Conservation (phyloP, 37 sponge, comb jelly and placozoan species). For the Geodia barretti region DNA sequence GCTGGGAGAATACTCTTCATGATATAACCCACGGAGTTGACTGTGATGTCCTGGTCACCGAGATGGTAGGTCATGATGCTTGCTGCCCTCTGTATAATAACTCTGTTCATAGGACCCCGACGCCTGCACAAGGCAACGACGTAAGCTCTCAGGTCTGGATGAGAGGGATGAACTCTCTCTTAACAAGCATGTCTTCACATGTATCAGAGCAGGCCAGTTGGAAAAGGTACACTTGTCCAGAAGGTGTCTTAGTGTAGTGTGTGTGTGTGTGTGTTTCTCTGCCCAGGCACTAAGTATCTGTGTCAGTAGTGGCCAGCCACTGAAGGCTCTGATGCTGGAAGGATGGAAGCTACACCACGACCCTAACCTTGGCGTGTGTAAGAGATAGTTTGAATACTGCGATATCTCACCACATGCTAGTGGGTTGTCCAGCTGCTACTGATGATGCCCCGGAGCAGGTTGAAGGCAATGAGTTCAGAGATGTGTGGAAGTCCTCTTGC, state of each 20-base stretch:
- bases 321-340: slow-evolving; percentile 86
- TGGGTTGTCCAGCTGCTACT: slow-evolving; percentile 13
- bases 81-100: background rate
- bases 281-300: slow-evolving; percentile 88
- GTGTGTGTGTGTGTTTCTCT: background rate
- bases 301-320: slow-evolving; percentile 75
- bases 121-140: slow-evolving; percentile 71
- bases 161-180: slow-evolving; percentile 80
- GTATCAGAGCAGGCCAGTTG: slow-evolving; percentile 88
- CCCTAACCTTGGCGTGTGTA: slow-evolving; percentile 78
- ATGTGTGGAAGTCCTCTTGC: slow-evolving; percentile 87
- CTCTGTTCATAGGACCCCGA: slow-evolving; percentile 80
- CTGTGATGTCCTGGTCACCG: slow-evolving; percentile 27
- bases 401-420: background rate
- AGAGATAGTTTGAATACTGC: background rate
- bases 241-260: no score
- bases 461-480: slow-evolving; percentile 83
- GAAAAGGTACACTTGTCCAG: slow-evolving; percentile 22
- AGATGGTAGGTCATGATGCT: slow-evolving; percentile 37
- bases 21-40: slow-evolving; percentile 27
- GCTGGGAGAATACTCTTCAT: slow-evolving; percentile 82
- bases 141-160: slow-evolving; percentile 76
- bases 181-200: slow-evolving; percentile 72
- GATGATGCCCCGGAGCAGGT: slow-evolving; percentile 58
- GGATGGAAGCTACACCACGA: slow-evolving; percentile 94